Conservation (phyloP, 2,888 invertebrate genomes). For the Leptodirus hochenwartii region DNA sequence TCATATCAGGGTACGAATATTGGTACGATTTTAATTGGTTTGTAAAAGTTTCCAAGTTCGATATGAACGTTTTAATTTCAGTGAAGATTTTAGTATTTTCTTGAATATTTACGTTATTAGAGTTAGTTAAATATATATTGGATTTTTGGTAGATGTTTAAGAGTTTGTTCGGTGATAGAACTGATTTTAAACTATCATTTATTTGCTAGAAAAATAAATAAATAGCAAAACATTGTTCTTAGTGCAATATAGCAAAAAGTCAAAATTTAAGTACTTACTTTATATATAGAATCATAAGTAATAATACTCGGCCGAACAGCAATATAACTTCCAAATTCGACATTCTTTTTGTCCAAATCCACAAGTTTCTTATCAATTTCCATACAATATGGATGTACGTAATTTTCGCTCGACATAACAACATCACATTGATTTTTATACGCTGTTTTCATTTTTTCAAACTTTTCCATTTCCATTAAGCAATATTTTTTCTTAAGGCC, state of each 20-base stretch:
- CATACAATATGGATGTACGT: constrained; percentile 30
- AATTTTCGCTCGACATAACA: constrained; percentile 23
- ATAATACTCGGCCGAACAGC: constrained; percentile 35
- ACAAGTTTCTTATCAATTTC: constrained; percentile 26
- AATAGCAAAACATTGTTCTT: background rate
- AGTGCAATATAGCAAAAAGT: background rate
- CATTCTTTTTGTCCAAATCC: constrained; percentile 22
- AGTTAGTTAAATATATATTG: constrained; percentile 14
- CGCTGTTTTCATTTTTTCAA: constrained; percentile 34
- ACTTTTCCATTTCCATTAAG: constrained; percentile 45
- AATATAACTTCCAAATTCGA: constrained; percentile 31
- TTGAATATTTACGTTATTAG: constrained; percentile 24
- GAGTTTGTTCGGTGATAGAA: constrained; percentile 13
- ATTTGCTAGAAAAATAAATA: constrained; percentile 12
- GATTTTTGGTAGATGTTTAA: constrained; percentile 10
- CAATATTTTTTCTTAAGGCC: constrained; percentile 51
- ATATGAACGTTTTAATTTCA: background rate
- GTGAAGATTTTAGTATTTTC: constrained; percentile 15
- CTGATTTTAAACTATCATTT: constrained; percentile 13
- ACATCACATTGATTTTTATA: constrained; percentile 35
- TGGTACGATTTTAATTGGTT: constrained; percentile 37
- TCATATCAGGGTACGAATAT: constrained; percentile 60
- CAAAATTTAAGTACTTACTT: constrained; percentile 25
- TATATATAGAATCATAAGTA: constrained; percentile 32
- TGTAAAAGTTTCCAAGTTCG: constrained; percentile 29